These are phyloP conservation scores for Calliopum simillimum DNA, from an alignment of 2,888 invertebrate species.

Conservation along the genomic window DNA sequence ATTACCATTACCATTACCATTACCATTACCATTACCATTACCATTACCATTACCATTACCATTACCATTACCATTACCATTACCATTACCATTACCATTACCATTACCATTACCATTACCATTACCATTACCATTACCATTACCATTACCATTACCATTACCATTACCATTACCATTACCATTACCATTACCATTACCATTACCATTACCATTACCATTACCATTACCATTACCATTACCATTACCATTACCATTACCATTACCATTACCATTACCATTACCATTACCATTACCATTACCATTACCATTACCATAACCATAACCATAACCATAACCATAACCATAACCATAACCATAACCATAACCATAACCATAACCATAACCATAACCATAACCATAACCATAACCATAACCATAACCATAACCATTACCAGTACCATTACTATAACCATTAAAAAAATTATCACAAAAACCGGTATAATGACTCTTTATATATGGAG, in stretches of 20 bases:
- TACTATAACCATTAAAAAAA: too few species aligned
- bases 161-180: not conserved
- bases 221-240: not conserved
- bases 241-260: not conserved
- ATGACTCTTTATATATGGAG: too few species aligned
- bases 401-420: too few species aligned
- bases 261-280: not conserved
- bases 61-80: not conserved
- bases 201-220: not conserved
- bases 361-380: too few species aligned
- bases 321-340: too few species aligned
- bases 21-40: not conserved
- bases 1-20: not conserved
- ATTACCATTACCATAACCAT: not conserved
- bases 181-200: not conserved
- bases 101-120: not conserved
- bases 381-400: too few species aligned
- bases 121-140: not conserved
- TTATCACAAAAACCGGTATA: too few species aligned
- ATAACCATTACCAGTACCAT: too few species aligned
- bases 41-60: not conserved
- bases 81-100: not conserved
- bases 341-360: too few species aligned
- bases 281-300: not conserved
- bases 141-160: not conserved